Conservation (phyloP, 2,888 invertebrate species). For the Athrips mouffetella region DNA sequence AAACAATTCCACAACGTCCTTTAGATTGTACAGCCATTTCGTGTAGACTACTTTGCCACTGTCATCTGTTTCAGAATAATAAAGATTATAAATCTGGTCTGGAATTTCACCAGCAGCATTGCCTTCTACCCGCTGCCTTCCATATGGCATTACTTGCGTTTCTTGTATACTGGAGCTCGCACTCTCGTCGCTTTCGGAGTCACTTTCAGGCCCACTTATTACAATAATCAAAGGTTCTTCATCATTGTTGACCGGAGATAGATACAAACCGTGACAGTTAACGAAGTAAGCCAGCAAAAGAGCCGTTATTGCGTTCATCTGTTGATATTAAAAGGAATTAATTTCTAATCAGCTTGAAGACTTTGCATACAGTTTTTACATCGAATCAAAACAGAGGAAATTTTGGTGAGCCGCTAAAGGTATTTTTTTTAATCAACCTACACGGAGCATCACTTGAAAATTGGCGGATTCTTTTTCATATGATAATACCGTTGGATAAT, state of each 20-base stretch:
- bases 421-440: no score
- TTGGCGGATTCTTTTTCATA: no score
- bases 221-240: neutral
- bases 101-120: neutral
- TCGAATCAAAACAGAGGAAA: no score
- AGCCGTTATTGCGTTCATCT: neutral
- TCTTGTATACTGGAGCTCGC: neutral
- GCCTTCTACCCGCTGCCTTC: no score
- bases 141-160: no score
- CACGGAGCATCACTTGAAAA: no score
- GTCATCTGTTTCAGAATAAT: slow-evolving; percentile 24
- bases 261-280: neutral
- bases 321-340: neutral
- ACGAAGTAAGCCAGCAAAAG: neutral
- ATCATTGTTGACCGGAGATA: neutral
- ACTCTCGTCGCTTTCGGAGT: neutral
- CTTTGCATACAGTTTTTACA: no score
- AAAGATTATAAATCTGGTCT: slow-evolving; percentile 15
- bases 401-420: no score
- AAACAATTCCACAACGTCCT: slow-evolving; percentile 24
- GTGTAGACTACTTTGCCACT: slow-evolving; percentile 20
- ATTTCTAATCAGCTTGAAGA: no score
- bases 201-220: neutral
- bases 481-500: no score
- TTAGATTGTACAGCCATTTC: slow-evolving; percentile 22